Evolutionary conservation across 2,113 vertebrate species (phyloP).

Genomic region (Cardinalis cardinalis): DNA sequence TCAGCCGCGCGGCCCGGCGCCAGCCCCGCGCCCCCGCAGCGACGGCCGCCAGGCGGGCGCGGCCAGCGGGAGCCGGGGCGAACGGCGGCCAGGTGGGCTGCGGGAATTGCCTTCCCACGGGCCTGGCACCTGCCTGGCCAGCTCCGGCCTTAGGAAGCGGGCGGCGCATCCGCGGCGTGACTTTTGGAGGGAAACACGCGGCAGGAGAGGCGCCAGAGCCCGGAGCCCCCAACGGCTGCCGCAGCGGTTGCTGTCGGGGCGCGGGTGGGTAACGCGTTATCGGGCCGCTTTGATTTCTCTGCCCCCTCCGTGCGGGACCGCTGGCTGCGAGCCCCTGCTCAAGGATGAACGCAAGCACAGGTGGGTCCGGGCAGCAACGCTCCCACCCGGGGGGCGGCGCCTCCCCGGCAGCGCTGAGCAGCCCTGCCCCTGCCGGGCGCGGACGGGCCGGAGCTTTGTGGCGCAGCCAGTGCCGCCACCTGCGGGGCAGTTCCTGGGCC

Average conservation of each 20-base stretch:
- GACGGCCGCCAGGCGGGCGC: neutral
- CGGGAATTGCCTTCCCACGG: neutral
- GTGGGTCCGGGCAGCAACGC: neutral
- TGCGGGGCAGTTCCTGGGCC: neutral
- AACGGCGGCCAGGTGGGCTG: neutral
- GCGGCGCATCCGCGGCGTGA: neutral
- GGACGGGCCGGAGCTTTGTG: neutral
- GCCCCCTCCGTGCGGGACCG: no score
- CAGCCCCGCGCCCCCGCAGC: neutral
- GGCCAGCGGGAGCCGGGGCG: neutral
- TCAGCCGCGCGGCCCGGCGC: neutral
- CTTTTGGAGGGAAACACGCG: neutral
- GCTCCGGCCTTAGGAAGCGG: neutral
- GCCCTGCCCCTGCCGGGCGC: neutral
- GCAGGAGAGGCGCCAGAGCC: neutral
- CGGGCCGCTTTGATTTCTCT: slow-evolving; percentile 73
- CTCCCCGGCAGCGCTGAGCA: neutral
- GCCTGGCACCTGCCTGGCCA: neutral
- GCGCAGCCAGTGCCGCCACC: neutral
- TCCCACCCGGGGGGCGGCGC: neutral
- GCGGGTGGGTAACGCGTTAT: neutral
- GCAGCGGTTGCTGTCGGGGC: neutral
- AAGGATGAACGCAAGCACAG: slow-evolving; percentile 42
- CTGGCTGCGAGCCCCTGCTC: neutral
- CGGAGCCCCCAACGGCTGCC: neutral